A percentile compares a stretch with the other conserved stretches of the same genome.
Evolutionary conservation across 2,888 invertebrate species (phyloP).

Genomic region (Oxycera nigricornis): DNA sequence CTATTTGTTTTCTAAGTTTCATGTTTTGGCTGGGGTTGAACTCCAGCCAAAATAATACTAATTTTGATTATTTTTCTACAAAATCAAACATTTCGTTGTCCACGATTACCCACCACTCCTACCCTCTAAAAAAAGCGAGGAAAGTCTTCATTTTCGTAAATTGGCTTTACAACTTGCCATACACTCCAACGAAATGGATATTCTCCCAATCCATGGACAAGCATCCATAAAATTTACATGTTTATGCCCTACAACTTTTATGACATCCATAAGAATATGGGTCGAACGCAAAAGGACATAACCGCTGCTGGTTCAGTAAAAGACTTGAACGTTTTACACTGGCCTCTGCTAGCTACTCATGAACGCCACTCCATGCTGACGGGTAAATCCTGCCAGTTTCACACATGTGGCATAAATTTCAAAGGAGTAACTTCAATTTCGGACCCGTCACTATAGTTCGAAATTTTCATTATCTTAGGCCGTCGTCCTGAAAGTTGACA

Average conservation of each 20-base stretch:
- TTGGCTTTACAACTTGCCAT: too few relatives aligned
- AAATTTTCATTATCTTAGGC: slow-evolving; percentile 29
- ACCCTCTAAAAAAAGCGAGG: too few relatives aligned
- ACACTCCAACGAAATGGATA: too few relatives aligned
- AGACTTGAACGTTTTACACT: slow-evolving; percentile 18
- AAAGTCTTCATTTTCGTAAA: too few relatives aligned
- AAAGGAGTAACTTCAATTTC: slow-evolving; percentile 26
- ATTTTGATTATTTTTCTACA: too few relatives aligned
- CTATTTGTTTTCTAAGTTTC: too few relatives aligned
- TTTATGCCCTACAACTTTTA: slow-evolving; percentile 31
- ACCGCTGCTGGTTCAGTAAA: background rate
- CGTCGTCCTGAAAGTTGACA: slow-evolving; percentile 5
- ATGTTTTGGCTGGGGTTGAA: too few relatives aligned
- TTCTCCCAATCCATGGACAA: background rate
- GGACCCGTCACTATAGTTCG: slow-evolving; percentile 1
- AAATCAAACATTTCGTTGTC: too few relatives aligned
- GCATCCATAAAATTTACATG: slow-evolving; percentile 29
- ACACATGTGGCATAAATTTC: slow-evolving; percentile 21
- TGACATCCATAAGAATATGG: background rate
- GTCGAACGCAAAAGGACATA: background rate
- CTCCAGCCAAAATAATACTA: too few relatives aligned
- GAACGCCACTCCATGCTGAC: background rate
- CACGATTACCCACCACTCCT: too few relatives aligned
- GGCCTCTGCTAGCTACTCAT: background rate
- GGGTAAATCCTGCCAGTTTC: background rate